Evolutionary conservation across 2,797 vertebrate species (phyloP), one percentile per base, ranked within the genome.

Genomic region (Thunnus albacares): DNA sequence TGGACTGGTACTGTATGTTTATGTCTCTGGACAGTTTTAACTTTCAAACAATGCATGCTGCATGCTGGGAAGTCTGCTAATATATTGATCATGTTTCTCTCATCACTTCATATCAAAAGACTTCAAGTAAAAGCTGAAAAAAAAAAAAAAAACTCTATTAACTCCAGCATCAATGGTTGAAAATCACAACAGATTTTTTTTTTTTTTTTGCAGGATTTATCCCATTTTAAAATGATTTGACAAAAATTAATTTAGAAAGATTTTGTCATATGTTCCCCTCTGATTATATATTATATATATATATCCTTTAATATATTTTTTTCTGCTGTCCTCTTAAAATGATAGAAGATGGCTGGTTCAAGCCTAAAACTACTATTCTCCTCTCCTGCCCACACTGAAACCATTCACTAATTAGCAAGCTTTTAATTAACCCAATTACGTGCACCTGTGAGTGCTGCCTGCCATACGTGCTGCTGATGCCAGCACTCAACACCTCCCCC

Each of bases 381-480:
- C 13, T 51, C 8, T 53, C n/a, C 11, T 22, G 3, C 18, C 7
- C 14, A 11, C 2, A 24, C 10, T 51, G 49, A 66, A 41, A 35
- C 33, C 26, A 52, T 71, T 52, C 24, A 51, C 17, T 43, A 26
- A 62, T 68, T 52, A 72, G 45, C 28, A 35, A 6, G 47, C 30
- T 59, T 76, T 67, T 65, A 35, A 79, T 82, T 59, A 77, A 81
- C 14, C 22, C 18, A 71, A 60, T 75, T 59, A 68, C 8, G 24
- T 41, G 65, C 78, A 78, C 73, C 75, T 71, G 71, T 63, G 66
- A 43, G 28, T 24, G 33, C 73, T 53, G 63, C 63, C 35, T 59
- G 51, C 70, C 65, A 61, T 26, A 11, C n/a, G 0, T 18, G 20
- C 22, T 38, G 49, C 24, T 56, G 6, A 55, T 59, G 55, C 56